Conservation (phyloP, 2,888 invertebrate species). For the Prosopocoilus inquinatus region DNA sequence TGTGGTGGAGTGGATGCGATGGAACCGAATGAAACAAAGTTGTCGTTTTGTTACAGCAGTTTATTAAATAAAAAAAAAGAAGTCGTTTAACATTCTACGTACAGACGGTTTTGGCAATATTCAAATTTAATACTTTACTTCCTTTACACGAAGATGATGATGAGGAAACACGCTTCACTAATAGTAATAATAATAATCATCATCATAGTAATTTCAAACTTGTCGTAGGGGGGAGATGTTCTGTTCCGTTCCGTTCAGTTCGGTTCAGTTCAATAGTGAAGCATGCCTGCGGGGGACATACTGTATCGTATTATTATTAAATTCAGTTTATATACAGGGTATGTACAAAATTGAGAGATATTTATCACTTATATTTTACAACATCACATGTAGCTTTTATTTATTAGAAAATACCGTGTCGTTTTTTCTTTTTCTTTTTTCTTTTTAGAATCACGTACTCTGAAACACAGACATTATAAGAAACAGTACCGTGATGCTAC, state of each 20-base stretch:
- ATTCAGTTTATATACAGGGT: background rate
- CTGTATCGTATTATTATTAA: background rate
- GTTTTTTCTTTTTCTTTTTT: too few species aligned
- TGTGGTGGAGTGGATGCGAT: too few species aligned
- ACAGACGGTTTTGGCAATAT: conserved; percentile 1
- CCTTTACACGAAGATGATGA: background rate
- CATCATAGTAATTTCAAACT: too few species aligned
- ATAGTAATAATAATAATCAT: too few species aligned
- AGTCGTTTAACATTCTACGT: background rate
- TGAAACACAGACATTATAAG: conserved; percentile 1
- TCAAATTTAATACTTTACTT: background rate
- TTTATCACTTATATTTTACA: background rate
- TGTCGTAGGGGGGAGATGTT: too few species aligned
- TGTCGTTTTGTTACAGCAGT: background rate
- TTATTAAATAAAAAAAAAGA: conserved; percentile 2
- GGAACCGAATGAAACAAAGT: too few species aligned
- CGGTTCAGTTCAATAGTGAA: too few species aligned
- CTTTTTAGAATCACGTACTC: conserved; percentile 3
- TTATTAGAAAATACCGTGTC: background rate
- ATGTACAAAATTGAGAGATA: background rate
- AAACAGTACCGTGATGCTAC: background rate
- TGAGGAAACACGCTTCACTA: too few species aligned
- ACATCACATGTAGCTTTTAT: conserved; percentile 4
- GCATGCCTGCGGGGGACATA: background rate
- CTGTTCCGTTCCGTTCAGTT: too few species aligned